Conservation (phyloP, 92 coral and sea anemone genomes). For the Parazoanthus atlanticus region DNA sequence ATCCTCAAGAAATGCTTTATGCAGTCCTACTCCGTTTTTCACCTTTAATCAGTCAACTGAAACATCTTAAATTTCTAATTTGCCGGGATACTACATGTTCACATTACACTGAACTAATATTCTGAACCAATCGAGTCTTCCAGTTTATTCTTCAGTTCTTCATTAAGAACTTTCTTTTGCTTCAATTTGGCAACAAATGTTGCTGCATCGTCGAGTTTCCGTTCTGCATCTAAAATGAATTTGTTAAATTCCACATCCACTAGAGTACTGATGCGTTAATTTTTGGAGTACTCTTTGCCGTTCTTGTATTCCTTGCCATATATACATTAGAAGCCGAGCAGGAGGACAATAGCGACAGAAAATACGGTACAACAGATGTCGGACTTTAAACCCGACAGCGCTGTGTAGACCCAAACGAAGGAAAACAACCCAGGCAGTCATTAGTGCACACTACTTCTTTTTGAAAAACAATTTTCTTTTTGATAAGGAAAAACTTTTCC, state of each 20-base stretch:
- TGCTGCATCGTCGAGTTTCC: too few species aligned
- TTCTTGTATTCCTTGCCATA: background rate
- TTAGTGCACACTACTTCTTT: background rate
- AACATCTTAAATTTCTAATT: background rate
- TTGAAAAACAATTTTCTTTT: background rate
- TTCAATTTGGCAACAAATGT: too few species aligned
- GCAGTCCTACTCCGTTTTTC: background rate
- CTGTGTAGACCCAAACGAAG: background rate
- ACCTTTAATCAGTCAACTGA: background rate
- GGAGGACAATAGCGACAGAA: background rate
- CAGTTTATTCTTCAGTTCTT: too few species aligned
- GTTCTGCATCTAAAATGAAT: too few species aligned
- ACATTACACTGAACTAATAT: too few species aligned
- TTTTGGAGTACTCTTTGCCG: background rate
- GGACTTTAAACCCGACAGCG: background rate
- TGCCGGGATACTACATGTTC: too few species aligned
- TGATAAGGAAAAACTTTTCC: too few species aligned
- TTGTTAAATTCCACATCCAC: too few species aligned
- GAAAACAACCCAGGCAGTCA: too few species aligned
- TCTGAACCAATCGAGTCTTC: too few species aligned
- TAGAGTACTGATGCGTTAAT: background rate
- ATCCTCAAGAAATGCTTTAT: background rate
- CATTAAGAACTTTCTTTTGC: too few species aligned
- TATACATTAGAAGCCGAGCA: background rate
- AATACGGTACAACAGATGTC: background rate